Evolutionary conservation across 1,140 invertebrate genomes (phyloP), one percentile per base, ranked within the genome.

Genomic region (Cotesia chilonis): DNA sequence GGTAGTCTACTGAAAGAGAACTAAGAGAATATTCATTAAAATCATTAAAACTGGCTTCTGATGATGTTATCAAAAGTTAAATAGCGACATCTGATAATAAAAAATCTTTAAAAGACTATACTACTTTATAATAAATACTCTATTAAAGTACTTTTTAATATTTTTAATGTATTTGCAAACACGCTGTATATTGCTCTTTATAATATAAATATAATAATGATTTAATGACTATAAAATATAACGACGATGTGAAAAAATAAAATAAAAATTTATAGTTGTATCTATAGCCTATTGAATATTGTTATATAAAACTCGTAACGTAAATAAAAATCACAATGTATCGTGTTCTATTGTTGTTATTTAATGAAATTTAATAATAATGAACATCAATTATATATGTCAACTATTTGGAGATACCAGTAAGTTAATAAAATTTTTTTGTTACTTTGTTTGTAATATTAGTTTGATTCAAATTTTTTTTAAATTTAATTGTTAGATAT

Each of bases 311-410:
- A 51, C 10, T 28, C 6, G n/a, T 52, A 20, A 35, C n/a, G 2
- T 9, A n/a, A 65, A 38, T 41, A 65, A 37, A 65, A 65, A 17
- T 47, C 59, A 64, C 37, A 14, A 41, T 52, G 14, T 66, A 28
- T 52, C 47, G 20, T 66, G 64, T 66, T 66, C 20, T 52, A 52
- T 66, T 4, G 35, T 66, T 47, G 64, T 66, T 66, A 47, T 66
- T 9, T 52, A 47, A 52, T n/a, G 9, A 52, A 4, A 38, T n/a
- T 64, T 38, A 17, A 17, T n/a, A 55, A 17, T 14, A 55, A 55
- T 14, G 0, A 5, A 6, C 3, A 14, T 55, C 2, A 55, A 55
- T n/a, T 55, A 55, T 55, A 28, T 55, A 55, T 55, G 12, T 14
- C 17, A 14, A 55, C 54, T 55, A 55, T 55, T 55, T 47, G 41